Conservation (phyloP, 2,888 invertebrate species). For the Ectemnius cavifrons region DNA sequence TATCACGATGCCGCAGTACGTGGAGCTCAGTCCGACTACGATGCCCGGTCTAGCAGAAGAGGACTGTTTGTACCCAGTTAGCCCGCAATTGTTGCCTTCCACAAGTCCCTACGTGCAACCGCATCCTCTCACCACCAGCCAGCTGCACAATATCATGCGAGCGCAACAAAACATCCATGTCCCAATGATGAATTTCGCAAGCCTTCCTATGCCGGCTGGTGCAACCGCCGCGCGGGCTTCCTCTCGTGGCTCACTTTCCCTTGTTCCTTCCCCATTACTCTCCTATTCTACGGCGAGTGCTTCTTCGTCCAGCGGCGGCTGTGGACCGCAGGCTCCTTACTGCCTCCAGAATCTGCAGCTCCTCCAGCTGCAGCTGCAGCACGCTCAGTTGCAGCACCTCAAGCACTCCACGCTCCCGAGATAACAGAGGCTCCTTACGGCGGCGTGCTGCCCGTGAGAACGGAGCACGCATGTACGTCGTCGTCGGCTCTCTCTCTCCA, state of each 20-base stretch:
- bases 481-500: background rate
- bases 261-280: constrained; percentile 59
- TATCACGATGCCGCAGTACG: constrained; percentile 74
- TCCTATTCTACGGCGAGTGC: constrained; percentile 45
- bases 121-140: constrained; percentile 71
- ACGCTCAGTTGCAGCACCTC: constrained; percentile 69
- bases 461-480: constrained; percentile 12
- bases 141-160: constrained; percentile 68
- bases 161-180: constrained; percentile 30
- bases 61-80: constrained; percentile 75
- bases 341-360: constrained; percentile 65
- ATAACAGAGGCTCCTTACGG: constrained; percentile 63
- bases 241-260: constrained; percentile 46
- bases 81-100: constrained; percentile 72
- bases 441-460: constrained; percentile 46
- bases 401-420: constrained; percentile 71
- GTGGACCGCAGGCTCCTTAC: constrained; percentile 56
- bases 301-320: constrained; percentile 18
- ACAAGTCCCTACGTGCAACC: constrained; percentile 73
- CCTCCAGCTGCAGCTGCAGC: constrained; percentile 64
- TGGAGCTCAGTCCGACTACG: constrained; percentile 68
- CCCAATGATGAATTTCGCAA: constrained; percentile 34
- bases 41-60: constrained; percentile 72
- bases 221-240: constrained; percentile 9
- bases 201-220: constrained; percentile 27